Conservation (phyloP, 2,113 vertebrate species). For the Tautogolabrus adspersus region DNA sequence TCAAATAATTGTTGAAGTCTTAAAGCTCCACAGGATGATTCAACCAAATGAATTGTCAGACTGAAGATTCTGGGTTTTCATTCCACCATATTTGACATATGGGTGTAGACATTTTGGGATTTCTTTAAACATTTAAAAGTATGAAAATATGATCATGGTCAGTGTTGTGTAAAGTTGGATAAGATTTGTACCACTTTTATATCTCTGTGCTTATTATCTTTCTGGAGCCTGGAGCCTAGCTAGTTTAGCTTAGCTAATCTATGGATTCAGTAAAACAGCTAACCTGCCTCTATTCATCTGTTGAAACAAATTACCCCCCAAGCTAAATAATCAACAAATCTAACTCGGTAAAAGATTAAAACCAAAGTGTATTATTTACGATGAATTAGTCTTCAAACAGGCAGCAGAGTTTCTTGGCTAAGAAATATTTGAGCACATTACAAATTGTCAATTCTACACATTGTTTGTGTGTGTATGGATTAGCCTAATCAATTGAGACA, state of each 20-base stretch:
- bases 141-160: too few species aligned
- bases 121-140: too few species aligned
- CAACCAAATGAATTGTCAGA: too few species aligned
- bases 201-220: not conserved
- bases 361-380: not conserved
- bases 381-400: not conserved
- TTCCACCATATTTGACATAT: too few species aligned
- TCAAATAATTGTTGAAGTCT: too few species aligned
- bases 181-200: not conserved
- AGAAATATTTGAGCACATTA: not conserved
- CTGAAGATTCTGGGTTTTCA: too few species aligned
- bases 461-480: not conserved
- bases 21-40: too few species aligned
- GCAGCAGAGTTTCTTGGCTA: not conserved
- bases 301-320: too few species aligned
- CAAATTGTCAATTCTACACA: not conserved
- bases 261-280: too few species aligned
- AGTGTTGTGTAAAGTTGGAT: too few species aligned
- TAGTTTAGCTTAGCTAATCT: not conserved
- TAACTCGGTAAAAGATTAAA: not conserved
- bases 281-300: too few species aligned
- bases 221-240: not conserved
- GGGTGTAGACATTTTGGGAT: too few species aligned
- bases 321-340: not conserved
- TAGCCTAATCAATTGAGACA: not conserved